Evolutionary conservation across 2,888 invertebrate genomes (phyloP).

Genomic region (Xylocampa areola): DNA sequence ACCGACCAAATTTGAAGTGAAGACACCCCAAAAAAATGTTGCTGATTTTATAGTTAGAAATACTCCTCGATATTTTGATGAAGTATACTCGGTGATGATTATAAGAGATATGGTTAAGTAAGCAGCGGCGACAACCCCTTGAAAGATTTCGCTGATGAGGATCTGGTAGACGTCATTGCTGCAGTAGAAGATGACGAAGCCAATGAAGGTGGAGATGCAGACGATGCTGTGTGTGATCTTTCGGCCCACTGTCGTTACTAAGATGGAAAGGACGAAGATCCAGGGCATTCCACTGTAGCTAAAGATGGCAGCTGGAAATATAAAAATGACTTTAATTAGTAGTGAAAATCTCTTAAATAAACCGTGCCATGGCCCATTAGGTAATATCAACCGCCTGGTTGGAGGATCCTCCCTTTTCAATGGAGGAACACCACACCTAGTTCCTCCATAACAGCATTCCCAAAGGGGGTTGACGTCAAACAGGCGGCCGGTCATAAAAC

Average conservation of each 20-base stretch:
- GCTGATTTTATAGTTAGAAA: conserved; percentile 59
- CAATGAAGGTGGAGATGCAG: conserved; percentile 19
- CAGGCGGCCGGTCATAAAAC: no score
- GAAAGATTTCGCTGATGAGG: conserved; percentile 54
- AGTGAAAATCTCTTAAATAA: no score
- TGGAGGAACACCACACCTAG: no score
- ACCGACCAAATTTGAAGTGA: conserved; percentile 59
- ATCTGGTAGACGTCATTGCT: conserved; percentile 49
- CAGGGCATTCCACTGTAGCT: conserved; percentile 43
- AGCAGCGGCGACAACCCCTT: conserved; percentile 41
- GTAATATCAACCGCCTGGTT: no score
- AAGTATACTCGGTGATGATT: conserved; percentile 38
- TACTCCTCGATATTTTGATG: conserved; percentile 49
- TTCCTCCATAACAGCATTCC: no score
- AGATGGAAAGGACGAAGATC: conserved; percentile 36
- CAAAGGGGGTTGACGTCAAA: no score
- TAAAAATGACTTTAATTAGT: no score
- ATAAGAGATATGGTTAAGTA: conserved; percentile 28
- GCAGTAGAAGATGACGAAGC: conserved; percentile 47
- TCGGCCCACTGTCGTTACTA: conserved; percentile 30
- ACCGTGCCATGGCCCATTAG: no score
- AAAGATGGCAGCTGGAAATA: conserved; percentile 47
- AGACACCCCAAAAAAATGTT: conserved; percentile 41
- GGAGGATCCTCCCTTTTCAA: no score
- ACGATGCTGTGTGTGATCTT: conserved; percentile 38